A percentile compares a stretch with the other conserved stretches of the same genome.
Conservation (phyloP, 1,140 invertebrate genomes). For the Megathymus violae region DNA sequence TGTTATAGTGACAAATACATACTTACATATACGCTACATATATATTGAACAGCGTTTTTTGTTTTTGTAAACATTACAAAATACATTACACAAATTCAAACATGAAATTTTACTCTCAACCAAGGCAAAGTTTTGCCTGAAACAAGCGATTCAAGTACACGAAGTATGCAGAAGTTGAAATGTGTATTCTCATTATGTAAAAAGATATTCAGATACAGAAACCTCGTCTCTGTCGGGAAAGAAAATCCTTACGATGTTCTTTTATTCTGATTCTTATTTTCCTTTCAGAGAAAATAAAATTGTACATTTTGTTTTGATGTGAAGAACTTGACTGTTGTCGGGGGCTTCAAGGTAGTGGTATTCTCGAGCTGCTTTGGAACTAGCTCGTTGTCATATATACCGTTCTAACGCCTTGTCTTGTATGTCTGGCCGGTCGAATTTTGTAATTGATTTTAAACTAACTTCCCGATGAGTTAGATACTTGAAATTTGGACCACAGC, state of each 20-base stretch:
- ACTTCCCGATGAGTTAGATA: no score
- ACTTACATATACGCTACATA: no score
- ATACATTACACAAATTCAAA: background rate
- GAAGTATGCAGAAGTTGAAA: background rate
- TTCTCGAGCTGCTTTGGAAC: background rate
- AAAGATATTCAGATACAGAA: background rate
- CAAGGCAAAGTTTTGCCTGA: background rate
- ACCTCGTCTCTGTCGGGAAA: background rate
- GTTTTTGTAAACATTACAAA: no score
- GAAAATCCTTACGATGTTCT: background rate
- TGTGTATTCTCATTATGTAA: constrained; percentile 1
- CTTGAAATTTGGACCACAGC: no score
- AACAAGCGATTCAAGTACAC: background rate
- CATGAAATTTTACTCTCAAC: background rate
- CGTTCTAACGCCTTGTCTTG: no score
- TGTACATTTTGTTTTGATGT: background rate
- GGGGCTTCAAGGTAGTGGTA: background rate
- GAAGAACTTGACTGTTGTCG: background rate
- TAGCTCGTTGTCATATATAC: background rate
- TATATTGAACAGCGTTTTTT: no score
- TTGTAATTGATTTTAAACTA: no score
- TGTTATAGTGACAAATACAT: no score
- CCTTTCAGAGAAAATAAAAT: background rate
- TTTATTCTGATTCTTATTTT: background rate
- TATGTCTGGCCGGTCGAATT: no score